Percentiles rank a stretch among this genome's conserved stretches.
These are phyloP conservation scores for Apocheima hispidaria DNA, from an alignment of 2,888 invertebrate genomes.

Conservation along the genomic window DNA sequence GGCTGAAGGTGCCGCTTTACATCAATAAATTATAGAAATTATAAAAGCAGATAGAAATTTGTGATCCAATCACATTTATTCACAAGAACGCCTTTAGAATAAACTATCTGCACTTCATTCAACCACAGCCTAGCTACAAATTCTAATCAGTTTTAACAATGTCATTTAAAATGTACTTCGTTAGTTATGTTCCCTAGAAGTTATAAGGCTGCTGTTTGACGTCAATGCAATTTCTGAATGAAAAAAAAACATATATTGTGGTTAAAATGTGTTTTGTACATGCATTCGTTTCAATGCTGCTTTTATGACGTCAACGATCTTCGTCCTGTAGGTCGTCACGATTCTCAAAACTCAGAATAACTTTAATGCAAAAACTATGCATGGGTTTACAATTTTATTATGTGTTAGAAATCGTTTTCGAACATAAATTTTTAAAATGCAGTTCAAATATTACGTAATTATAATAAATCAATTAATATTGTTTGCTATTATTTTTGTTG, in stretches of 20 bases:
- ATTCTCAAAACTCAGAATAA: no score
- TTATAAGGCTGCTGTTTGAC: background rate
- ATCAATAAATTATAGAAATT: background rate
- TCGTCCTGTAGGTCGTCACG: background rate
- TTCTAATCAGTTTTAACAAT: background rate
- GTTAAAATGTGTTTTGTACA: background rate
- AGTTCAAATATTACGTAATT: no score
- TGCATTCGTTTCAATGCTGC: background rate
- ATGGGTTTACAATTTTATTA: no score
- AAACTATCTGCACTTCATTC: slow-evolving; percentile 4
- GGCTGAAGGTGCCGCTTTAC: background rate
- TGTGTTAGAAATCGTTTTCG: no score
- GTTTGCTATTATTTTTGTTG: no score
- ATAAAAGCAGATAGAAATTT: background rate
- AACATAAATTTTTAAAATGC: no score
- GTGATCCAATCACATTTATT: slow-evolving; percentile 6
- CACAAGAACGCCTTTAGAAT: slow-evolving; percentile 5
- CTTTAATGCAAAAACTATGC: no score
- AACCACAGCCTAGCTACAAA: background rate
- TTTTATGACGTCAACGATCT: background rate
- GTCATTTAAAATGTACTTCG: background rate
- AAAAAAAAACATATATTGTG: slow-evolving; percentile 1
- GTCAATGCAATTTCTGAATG: background rate
- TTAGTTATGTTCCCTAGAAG: background rate
- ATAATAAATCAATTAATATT: no score